phyloP scores from a whole-genome alignment of 2,888 invertebrate genomes.

The Leptopilina myrica region DNA sequence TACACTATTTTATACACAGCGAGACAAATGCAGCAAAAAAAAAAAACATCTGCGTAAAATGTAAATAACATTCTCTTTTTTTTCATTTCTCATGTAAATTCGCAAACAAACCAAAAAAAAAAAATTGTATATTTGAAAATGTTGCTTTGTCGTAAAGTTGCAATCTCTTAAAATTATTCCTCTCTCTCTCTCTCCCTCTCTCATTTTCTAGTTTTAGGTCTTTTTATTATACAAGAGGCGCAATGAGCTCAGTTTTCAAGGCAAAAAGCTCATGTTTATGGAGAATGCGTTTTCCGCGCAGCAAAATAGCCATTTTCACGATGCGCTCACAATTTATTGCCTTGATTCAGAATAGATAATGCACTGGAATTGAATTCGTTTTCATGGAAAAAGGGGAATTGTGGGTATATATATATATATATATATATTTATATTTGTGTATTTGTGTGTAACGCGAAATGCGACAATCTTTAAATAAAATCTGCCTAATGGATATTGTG shows the following conservation, averaged over 20 bases:
- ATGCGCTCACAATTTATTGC: constrained; percentile 30
- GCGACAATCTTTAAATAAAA: constrained; percentile 33
- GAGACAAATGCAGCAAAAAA: no score
- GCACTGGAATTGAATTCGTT: constrained; percentile 23
- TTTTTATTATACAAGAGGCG: background rate
- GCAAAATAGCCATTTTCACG: constrained; percentile 36
- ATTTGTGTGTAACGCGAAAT: constrained; percentile 6
- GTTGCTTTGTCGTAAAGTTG: constrained; percentile 15
- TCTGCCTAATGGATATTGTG: constrained; percentile 26
- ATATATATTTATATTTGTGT: no score
- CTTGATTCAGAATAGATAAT: constrained; percentile 37
- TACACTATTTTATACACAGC: background rate
- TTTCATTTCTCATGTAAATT: constrained; percentile 3
- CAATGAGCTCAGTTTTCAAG: constrained; percentile 26
- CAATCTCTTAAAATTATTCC: constrained; percentile 18
- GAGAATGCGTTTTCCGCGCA: constrained; percentile 29
- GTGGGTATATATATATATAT: no score
- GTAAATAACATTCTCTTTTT: constrained; percentile 24
- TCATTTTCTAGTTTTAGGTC: background rate
- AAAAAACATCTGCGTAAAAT: constrained; percentile 1
- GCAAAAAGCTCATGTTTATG: constrained; percentile 36
- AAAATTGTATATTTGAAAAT: background rate
- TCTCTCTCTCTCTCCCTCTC: background rate
- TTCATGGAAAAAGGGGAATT: background rate
- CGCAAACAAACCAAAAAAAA: background rate